Conservation (phyloP, 2,113 vertebrate species). For the Brachyhypopomus occidentalis region DNA sequence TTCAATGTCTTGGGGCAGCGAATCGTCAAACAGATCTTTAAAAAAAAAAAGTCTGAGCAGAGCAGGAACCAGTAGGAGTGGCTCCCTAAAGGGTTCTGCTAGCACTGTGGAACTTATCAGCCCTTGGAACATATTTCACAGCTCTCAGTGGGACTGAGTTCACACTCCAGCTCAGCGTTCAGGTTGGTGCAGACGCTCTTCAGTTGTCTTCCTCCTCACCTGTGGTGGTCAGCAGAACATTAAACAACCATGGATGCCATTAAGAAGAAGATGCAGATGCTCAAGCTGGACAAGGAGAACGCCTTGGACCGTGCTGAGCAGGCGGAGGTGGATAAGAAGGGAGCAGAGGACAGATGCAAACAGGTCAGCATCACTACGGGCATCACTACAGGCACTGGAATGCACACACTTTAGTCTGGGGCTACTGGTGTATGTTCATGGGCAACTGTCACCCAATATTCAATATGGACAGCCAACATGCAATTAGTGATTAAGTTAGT, state of each 20-base stretch:
- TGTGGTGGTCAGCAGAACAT: conserved; percentile 61
- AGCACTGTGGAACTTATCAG: conserved; percentile 61
- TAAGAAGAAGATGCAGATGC: conserved; percentile 99
- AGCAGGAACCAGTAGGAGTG: conserved; percentile 67
- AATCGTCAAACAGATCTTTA: conserved; percentile 79
- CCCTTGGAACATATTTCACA: conserved; percentile 88
- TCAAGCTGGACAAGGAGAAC: conserved; percentile 99
- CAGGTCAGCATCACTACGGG: conserved; percentile 79
- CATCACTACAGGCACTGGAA: conserved; percentile 37
- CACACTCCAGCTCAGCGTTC: conserved; percentile 81
- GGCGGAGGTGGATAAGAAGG: conserved; percentile 96
- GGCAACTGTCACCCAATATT: too few species aligned
- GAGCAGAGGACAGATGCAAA: conserved; percentile 94
- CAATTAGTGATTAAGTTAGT: neutral
- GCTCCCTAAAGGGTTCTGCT: conserved; percentile 88
- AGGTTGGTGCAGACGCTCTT: conserved; percentile 69
- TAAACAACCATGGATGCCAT: conserved; percentile 96
- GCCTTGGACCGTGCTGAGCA: conserved; percentile 96
- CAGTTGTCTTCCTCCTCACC: conserved; percentile 51
- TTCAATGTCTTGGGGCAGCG: conserved; percentile 82
- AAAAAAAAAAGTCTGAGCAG: conserved; percentile 61
- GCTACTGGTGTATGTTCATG: too few species aligned
- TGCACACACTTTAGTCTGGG: too few species aligned
- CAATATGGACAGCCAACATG: too few species aligned
- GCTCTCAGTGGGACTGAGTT: conserved; percentile 68